Evolutionary conservation across 2,113 vertebrate species (phyloP).

Genomic region (Syrmaticus mikado): DNA sequence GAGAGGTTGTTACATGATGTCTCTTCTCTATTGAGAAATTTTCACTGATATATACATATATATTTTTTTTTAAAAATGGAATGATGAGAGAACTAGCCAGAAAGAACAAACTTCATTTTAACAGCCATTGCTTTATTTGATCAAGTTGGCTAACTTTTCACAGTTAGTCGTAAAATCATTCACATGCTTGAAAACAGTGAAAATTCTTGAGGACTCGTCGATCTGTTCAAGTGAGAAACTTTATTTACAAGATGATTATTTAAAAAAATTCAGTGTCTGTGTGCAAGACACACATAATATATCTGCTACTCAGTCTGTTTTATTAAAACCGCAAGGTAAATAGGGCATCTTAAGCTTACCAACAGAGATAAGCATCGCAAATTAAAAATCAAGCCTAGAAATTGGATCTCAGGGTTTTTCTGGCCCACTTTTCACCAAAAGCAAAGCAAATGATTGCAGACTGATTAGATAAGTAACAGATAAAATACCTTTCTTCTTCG

Average conservation of each 20-base stretch:
- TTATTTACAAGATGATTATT: background rate
- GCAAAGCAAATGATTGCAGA: background rate
- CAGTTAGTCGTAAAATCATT: background rate
- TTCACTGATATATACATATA: background rate
- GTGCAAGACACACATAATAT: background rate
- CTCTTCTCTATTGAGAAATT: background rate
- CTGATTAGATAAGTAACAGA: background rate
- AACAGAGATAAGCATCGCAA: background rate
- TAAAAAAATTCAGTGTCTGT: background rate
- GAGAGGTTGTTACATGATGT: background rate
- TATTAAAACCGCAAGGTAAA: background rate
- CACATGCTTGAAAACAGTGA: background rate
- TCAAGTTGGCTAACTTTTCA: background rate
- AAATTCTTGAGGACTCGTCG: background rate
- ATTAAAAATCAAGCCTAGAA: background rate
- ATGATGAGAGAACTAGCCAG: background rate
- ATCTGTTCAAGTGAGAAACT: background rate
- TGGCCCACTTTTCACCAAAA: conserved; percentile 10
- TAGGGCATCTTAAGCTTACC: background rate
- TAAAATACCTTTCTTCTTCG: background rate
- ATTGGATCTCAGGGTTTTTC: background rate
- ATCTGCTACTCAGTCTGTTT: background rate
- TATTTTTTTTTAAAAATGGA: background rate
- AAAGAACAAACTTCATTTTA: background rate
- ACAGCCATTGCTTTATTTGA: background rate